A percentile compares a stretch with the other conserved stretches of the same genome.
Evolutionary conservation across 1,140 invertebrate genomes (phyloP).

Genomic region (Aphidius ervi): DNA sequence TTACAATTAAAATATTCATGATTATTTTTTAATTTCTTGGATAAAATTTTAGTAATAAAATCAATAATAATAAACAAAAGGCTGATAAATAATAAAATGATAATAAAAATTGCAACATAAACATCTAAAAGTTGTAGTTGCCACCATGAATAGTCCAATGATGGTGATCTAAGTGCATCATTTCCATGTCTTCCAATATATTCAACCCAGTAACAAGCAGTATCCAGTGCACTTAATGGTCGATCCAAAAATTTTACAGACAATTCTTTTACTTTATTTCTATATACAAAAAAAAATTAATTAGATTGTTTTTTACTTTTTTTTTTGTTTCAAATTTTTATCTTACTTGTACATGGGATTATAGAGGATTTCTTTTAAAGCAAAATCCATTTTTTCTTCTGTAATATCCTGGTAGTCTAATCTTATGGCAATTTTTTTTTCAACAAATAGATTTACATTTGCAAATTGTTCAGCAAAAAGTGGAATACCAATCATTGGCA

Average conservation of each 20-base stretch:
- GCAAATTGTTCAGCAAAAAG: constrained; percentile 68
- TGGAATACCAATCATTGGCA: constrained; percentile 72
- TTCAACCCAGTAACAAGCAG: constrained; percentile 59
- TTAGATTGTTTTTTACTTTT: background rate
- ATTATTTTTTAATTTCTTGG: too few relatives aligned
- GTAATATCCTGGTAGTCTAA: constrained; percentile 34
- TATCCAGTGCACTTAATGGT: constrained; percentile 52
- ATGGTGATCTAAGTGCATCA: constrained; percentile 43
- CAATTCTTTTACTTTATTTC: constrained; percentile 26
- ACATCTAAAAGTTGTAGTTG: constrained; percentile 50
- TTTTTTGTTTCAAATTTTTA: background rate
- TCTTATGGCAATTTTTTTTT: constrained; percentile 38
- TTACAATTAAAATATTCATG: too few relatives aligned
- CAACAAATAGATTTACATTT: constrained; percentile 44
- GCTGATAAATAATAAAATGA: too few relatives aligned
- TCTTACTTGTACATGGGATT: constrained; percentile 37
- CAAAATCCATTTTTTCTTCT: constrained; percentile 33
- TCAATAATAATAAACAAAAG: too few relatives aligned
- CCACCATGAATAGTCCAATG: constrained; percentile 47
- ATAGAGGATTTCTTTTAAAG: constrained; percentile 34
- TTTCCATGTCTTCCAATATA: constrained; percentile 56
- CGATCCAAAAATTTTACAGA: constrained; percentile 36
- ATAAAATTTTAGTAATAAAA: too few relatives aligned
- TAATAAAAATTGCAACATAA: background rate
- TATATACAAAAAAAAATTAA: constrained; percentile 15